Percentiles rank a stretch among this genome's conserved stretches.
These are phyloP conservation scores for Drosophila sp. DNA, from an alignment of 1,140 invertebrate species.

Conservation along the genomic window DNA sequence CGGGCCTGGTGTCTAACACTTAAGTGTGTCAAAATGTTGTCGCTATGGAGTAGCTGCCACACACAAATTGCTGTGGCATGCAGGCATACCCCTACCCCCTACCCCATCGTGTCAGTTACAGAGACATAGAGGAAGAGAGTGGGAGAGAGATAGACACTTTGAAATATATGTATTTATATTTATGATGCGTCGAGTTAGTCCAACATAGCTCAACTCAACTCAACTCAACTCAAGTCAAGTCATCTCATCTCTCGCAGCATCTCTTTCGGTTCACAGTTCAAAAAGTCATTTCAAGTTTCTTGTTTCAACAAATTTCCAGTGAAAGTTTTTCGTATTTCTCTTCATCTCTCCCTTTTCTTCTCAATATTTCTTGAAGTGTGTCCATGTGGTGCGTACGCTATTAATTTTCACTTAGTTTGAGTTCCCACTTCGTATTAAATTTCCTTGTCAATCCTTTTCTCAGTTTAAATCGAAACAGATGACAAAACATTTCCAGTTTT, in stretches of 20 bases:
- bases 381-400: conserved; percentile 43
- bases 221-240: too few species aligned
- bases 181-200: conserved; percentile 63
- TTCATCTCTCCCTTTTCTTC: conserved; percentile 10
- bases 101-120: conserved; percentile 71
- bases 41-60: conserved; percentile 45
- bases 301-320: conserved; percentile 68
- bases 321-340: conserved; percentile 59
- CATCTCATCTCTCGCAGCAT: conserved; percentile 8
- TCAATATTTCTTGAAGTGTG: conserved; percentile 1
- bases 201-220: conserved; percentile 24
- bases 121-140: background rate
- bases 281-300: conserved; percentile 80
- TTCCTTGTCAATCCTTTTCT: conserved; percentile 67
- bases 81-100: conserved; percentile 39
- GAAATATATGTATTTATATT: conserved; percentile 56
- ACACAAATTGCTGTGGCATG: conserved; percentile 70
- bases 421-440: conserved; percentile 63
- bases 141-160: conserved; percentile 50
- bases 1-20: conserved; percentile 67
- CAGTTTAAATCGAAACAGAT: conserved; percentile 71
- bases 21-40: conserved; percentile 82
- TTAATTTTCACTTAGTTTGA: conserved; percentile 77
- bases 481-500: conserved; percentile 72
- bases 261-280: conserved; percentile 73